A percentile compares a stretch with the other conserved stretches of the same genome.
Conservation (phyloP, 2,888 invertebrate genomes). For the Lithophane leautieri region DNA sequence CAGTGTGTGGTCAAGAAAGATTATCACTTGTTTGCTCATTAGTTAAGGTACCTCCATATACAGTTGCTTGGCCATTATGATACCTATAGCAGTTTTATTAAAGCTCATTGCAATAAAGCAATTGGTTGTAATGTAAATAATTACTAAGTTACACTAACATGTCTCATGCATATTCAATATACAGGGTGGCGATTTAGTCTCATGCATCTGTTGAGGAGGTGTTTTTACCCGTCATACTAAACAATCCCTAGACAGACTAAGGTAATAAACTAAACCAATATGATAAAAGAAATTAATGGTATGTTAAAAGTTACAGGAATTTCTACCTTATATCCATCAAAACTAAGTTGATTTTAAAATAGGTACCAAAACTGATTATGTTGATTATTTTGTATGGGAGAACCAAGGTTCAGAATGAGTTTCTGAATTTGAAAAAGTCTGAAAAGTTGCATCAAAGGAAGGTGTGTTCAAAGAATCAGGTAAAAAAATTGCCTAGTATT, state of each 20-base stretch:
- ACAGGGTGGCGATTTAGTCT: too few relatives aligned
- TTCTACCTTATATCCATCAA: not conserved
- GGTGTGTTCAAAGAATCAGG: not conserved
- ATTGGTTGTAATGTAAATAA: not conserved
- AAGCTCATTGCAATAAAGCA: too few relatives aligned
- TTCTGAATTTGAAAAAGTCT: not conserved
- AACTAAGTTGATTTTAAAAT: slow-evolving; percentile 1
- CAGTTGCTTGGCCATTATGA: not conserved
- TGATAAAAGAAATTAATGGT: not conserved
- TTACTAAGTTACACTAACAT: too few relatives aligned
- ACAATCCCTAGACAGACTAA: too few relatives aligned
- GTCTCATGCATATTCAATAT: not conserved
- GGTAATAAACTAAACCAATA: not conserved
- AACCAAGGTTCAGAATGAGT: not conserved
- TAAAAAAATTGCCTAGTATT: not conserved
- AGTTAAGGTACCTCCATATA: not conserved
- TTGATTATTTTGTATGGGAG: not conserved
- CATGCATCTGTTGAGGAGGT: too few relatives aligned
- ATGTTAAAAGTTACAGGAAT: not conserved
- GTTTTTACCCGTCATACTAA: too few relatives aligned
- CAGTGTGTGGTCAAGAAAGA: not conserved
- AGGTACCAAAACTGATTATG: not conserved
- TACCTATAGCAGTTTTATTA: not conserved
- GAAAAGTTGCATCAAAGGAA: not conserved
- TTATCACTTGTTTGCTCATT: not conserved